Conservation (phyloP, 2,888 invertebrate species). For the Axea sp. region DNA sequence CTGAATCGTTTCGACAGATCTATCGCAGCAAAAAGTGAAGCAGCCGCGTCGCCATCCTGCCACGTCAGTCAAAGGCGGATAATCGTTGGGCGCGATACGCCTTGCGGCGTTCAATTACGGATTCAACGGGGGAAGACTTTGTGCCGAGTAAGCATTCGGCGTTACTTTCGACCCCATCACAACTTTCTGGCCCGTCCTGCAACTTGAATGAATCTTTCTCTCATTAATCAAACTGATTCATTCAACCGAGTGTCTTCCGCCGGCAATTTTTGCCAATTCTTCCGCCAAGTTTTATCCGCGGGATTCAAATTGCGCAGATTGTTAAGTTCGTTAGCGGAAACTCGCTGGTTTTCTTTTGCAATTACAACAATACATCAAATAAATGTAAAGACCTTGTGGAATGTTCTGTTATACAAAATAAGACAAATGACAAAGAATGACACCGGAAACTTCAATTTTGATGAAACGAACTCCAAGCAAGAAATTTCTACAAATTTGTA, state of each 20-base stretch:
- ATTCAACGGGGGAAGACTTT: constrained; percentile 73
- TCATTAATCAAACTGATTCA: constrained; percentile 62
- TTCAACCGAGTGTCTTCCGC: constrained; percentile 51
- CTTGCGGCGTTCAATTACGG: constrained; percentile 76
- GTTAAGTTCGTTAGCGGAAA: constrained; percentile 26
- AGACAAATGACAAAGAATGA: too few species aligned
- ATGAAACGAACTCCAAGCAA: too few species aligned
- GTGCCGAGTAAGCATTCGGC: constrained; percentile 73
- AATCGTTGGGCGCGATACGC: constrained; percentile 73
- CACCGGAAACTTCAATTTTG: too few species aligned
- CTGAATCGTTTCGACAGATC: constrained; percentile 48
- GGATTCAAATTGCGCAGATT: constrained; percentile 44
- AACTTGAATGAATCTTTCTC: constrained; percentile 58
- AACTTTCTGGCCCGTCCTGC: constrained; percentile 48
- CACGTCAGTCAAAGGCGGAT: constrained; percentile 71
- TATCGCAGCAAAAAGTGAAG: constrained; percentile 44
- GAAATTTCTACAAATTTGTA: too few species aligned
- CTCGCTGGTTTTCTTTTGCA: not conserved
- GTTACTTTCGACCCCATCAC: constrained; percentile 55
- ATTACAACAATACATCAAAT: too few species aligned
- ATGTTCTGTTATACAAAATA: too few species aligned
- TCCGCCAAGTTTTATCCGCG: constrained; percentile 37
- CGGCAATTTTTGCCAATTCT: constrained; percentile 46
- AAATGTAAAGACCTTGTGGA: too few species aligned
- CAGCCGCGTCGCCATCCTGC: constrained; percentile 53